Conservation (phyloP, 2,797 vertebrate genomes). For the Hybognathus amarus region DNA sequence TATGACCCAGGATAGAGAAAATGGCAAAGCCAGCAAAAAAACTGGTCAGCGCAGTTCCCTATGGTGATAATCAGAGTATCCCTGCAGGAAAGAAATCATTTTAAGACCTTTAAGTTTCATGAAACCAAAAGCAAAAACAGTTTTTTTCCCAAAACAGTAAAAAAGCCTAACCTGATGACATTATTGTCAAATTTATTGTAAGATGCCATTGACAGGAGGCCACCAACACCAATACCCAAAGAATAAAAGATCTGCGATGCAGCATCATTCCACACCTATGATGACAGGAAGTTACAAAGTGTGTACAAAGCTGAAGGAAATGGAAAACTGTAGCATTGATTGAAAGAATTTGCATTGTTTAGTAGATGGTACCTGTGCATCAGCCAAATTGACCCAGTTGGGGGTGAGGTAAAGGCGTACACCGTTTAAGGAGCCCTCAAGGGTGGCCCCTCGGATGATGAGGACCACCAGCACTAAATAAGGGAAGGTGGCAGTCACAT, state of each 20-base stretch:
- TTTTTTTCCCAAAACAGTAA: neutral
- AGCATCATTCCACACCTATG: conserved; percentile 86
- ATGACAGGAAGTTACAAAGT: neutral
- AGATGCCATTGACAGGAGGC: conserved; percentile 85
- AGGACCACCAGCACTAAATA: conserved; percentile 83
- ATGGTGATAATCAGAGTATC: conserved; percentile 83
- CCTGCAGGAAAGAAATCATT: conserved; percentile 65
- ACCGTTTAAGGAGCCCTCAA: conserved; percentile 83
- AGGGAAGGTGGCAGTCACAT: conserved; percentile 85
- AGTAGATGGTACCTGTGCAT: conserved; percentile 77
- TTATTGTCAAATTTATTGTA: conserved; percentile 89
- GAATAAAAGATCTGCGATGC: conserved; percentile 88
- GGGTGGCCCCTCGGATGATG: conserved; percentile 83
- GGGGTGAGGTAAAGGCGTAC: conserved; percentile 83
- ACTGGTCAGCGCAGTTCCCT: conserved; percentile 83
- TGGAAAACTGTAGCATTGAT: neutral
- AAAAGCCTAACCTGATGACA: conserved; percentile 77
- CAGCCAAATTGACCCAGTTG: conserved; percentile 77
- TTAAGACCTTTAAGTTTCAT: neutral
- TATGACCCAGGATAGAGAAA: conserved; percentile 85
- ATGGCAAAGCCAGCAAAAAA: conserved; percentile 87
- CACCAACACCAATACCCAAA: conserved; percentile 83
- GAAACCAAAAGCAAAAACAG: neutral
- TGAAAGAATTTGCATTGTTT: neutral
- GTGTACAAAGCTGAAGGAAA: neutral